Evolutionary conservation across 2,797 vertebrate genomes (phyloP).

Genomic region (Enteromius trimaculatus): DNA sequence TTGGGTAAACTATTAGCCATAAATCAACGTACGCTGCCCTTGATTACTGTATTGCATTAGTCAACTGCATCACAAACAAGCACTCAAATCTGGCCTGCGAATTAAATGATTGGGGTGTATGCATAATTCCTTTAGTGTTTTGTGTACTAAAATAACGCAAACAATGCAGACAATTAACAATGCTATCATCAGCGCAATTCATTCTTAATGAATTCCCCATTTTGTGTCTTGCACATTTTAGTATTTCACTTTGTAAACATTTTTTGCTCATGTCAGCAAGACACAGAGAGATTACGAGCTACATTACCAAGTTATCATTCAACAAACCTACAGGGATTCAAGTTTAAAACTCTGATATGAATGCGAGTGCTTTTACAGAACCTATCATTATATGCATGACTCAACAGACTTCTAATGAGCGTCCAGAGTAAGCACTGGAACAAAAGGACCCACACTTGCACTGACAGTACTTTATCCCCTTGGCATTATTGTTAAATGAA

Average conservation of each 20-base stretch:
- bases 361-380: background rate
- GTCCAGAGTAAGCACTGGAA: slow-evolving; percentile 6
- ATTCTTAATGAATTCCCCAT: slow-evolving; percentile 10
- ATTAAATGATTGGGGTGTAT: background rate
- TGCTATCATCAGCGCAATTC: background rate
- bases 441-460: background rate
- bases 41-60: background rate
- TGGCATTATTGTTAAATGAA: slow-evolving; percentile 42
- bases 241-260: slow-evolving; percentile 6
- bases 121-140: slow-evolving; percentile 10
- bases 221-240: background rate
- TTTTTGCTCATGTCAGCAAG: slow-evolving; percentile 11
- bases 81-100: background rate
- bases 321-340: slow-evolving; percentile 7
- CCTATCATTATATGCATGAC: slow-evolving; percentile 28
- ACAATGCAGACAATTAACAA: background rate
- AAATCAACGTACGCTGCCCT: background rate
- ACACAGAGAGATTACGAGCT: slow-evolving; percentile 11
- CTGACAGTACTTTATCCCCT: slow-evolving; percentile 25
- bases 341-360: slow-evolving; percentile 6
- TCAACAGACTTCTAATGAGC: slow-evolving; percentile 34
- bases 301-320: slow-evolving; percentile 6
- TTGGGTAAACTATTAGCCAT: background rate
- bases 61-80: background rate
- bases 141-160: background rate